Evolutionary conservation across 2,888 invertebrate genomes (phyloP).

Genomic region (Sisyra nigra): DNA sequence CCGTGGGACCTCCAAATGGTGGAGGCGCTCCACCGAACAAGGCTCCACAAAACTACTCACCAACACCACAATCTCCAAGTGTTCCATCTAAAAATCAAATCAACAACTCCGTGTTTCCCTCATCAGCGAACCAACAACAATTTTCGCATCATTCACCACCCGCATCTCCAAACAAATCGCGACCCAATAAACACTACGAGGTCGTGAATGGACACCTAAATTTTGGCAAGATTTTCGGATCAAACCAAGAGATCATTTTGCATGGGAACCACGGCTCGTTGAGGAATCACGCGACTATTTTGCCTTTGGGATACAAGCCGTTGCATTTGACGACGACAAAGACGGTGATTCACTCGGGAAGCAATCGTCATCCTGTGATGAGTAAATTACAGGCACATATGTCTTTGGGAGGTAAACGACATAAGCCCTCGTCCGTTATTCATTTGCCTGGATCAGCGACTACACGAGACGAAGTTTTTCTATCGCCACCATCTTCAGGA

Average conservation of each 20-base stretch:
- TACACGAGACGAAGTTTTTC: constrained; percentile 23
- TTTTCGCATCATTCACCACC: constrained; percentile 6
- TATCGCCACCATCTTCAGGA: constrained; percentile 19
- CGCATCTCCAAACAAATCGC: not conserved
- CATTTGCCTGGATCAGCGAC: constrained; percentile 17
- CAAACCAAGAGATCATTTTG: constrained; percentile 2
- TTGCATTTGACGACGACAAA: not conserved
- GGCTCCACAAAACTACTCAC: constrained; percentile 6
- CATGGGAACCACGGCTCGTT: not conserved
- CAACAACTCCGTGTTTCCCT: constrained; percentile 6
- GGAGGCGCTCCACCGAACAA: no score
- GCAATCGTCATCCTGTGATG: constrained; percentile 10
- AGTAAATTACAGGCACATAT: constrained; percentile 11
- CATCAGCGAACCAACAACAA: constrained; percentile 10
- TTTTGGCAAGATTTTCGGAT: constrained; percentile 1
- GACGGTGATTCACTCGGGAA: not conserved
- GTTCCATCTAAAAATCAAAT: constrained; percentile 5
- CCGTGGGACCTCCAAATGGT: not conserved
- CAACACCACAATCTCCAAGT: constrained; percentile 12
- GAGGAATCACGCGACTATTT: not conserved
- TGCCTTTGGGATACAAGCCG: not conserved
- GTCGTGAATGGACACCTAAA: not conserved
- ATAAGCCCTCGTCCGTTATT: constrained; percentile 16
- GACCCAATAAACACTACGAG: not conserved
- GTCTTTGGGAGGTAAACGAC: constrained; percentile 7